Base-by-base conservation (phyloP, 2,888 invertebrate genomes). In the Pachliopta kotzebuea region DNA sequence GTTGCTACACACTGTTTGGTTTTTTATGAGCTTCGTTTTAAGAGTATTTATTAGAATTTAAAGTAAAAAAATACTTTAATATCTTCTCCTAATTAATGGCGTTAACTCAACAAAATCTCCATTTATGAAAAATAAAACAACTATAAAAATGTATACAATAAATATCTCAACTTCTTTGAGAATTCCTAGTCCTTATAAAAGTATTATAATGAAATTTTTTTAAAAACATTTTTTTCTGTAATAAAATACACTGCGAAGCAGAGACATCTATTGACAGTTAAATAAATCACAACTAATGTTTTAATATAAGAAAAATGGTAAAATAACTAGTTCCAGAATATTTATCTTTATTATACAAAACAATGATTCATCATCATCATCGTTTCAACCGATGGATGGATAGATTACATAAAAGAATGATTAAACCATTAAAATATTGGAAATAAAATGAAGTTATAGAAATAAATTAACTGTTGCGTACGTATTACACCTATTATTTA, bases 1-100 rank as follows among this genome's bases (percentile, higher is more conserved):
- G 86, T 88, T 86, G 80, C 83, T 74, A 71, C 83, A 84, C 76
- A 74, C 57, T 61, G 67, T 62, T 65, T 74, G 73, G 68, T 72
- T 80, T 78, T 77, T 78, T 78, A 80, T 76, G 50, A 31, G 37
- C 49, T 20, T 54, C 31, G 60, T 63, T 53, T 67, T 63, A 14
- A 37, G 53, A 26, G 37, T 67, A 54, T 78, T 73, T 76, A 75
- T 72, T 69, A 63, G 67, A 67, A 68, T 70, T 67, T 67, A 67
- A 65, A 67, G 64, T 66, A 9, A 2, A 42, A 2, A 42, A 6
- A 17, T 18, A 45, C 2, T 45, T 45, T 14, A 37, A n/a, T 45
- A 45, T 45, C 7, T 18, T 45, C 8, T n/a, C 18, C n/a, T n/a
- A n/a, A 45, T n/a, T 45, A 1, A n/a, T 45, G 3, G 4, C 18